Evolutionary conservation across 1,140 invertebrate genomes (phyloP), one percentile per base, ranked within the genome.

Genomic region (Schlechtendalia chinensis): DNA sequence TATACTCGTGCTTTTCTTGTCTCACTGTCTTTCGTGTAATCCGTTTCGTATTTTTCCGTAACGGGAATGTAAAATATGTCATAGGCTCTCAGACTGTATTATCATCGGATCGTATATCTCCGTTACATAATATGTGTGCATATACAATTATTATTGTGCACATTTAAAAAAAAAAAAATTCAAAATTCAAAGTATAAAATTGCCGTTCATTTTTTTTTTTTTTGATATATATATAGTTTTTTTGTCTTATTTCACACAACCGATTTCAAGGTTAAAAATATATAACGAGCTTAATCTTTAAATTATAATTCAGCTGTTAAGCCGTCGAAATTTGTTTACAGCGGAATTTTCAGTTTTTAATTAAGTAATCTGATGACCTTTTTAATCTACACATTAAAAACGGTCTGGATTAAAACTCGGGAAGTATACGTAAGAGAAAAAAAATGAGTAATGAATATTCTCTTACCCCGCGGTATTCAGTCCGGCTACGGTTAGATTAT

Each of bases 121-220:
- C 10, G n/a, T 0, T 56, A 56, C 0, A 10, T 56, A 59, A 39
- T 69, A 47, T 50, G 17, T 69, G 11, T 27, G n/a, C 65, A 45
- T 47, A 22, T n/a, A 69, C 24, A 69, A 69, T 45, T 45, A 69
- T 69, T 69, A 69, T 69, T 47, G 47, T 67, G 32, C 45, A 19
- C n/a, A 69, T 47, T 24, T 17, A 17, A 12, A 22, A 47, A 6
- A 47, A 69, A 19, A 61, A 61, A 5, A 45, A 45, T 8, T 17
- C 16, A 54, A 19, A 19, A 54, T n/a, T n/a, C n/a, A 54, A 50
- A 50, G 47, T 50, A 14, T 11, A 50, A 50, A 39, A 39, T 39
- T 39, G 3, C 32, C 32, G 11, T 12, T 1, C 5, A 50, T 11
- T 50, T 50, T 8, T 14, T 50, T 50, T n/a, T n/a, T n/a, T n/a